phyloP scores from a whole-genome alignment of 2,888 invertebrate species.

The Xanthorhoe spadicearia region DNA sequence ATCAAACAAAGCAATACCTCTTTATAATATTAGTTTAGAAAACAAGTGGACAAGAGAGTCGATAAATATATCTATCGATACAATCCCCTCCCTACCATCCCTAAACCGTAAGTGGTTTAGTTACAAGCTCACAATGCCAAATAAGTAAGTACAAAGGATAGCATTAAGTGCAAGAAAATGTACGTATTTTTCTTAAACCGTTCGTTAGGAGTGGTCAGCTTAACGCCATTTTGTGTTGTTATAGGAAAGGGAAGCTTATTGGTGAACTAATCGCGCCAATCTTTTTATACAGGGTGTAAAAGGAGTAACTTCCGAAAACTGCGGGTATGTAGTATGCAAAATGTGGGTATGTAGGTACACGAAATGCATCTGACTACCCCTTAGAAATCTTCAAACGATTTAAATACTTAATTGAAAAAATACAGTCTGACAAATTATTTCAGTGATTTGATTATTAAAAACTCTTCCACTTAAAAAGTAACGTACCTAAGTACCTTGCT shows the following conservation, averaged over 20 bases:
- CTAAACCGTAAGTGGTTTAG: slow-evolving; percentile 79
- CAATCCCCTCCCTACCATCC: slow-evolving; percentile 8
- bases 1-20: no score
- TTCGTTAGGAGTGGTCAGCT: slow-evolving; percentile 42
- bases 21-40: no score
- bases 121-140: slow-evolving; percentile 72
- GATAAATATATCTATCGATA: slow-evolving; percentile 32
- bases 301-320: not conserved
- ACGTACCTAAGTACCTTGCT: no score
- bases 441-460: no score
- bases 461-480: no score
- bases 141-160: slow-evolving; percentile 65
- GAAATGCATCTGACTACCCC: no score
- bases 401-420: no score
- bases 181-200: slow-evolving; percentile 36
- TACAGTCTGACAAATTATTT: no score
- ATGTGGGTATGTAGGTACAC: no score
- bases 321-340: no score
- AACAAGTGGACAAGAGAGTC: no score
- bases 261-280: not conserved
- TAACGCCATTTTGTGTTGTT: slow-evolving; percentile 28
- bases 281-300: not conserved
- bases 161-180: slow-evolving; percentile 24
- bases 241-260: not conserved
- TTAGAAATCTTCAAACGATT: no score